Conservation (phyloP, 2,797 vertebrate species). For the Cossypha polioptera region DNA sequence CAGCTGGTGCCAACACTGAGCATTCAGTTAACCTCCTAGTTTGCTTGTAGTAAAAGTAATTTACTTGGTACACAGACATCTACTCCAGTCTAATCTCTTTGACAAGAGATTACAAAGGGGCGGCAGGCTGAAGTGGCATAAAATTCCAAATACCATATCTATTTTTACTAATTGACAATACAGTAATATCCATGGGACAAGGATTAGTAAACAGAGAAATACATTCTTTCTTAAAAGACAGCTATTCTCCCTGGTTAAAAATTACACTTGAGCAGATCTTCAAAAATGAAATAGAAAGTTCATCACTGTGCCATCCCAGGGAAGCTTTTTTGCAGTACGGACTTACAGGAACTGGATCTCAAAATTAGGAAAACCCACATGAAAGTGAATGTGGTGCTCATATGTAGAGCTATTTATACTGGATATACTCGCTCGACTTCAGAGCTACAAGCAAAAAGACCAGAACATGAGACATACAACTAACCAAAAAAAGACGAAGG, state of each 20-base stretch:
- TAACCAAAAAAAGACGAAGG: neutral
- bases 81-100: conserved; percentile 18
- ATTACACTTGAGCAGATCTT: neutral
- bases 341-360: neutral
- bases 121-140: conserved; percentile 1
- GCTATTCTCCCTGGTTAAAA: conserved; percentile 9
- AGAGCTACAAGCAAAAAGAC: neutral
- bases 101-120: conserved; percentile 24
- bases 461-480: neutral
- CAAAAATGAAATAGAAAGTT: neutral
- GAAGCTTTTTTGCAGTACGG: neutral
- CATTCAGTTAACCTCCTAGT: conserved; percentile 44
- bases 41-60: conserved; percentile 54
- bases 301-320: neutral
- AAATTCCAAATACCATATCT: conserved; percentile 28
- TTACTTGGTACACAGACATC: conserved; percentile 14
- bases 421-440: neutral
- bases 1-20: conserved; percentile 20
- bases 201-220: conserved; percentile 27
- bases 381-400: neutral
- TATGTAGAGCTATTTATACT: neutral
- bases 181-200: conserved; percentile 8
- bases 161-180: conserved; percentile 37
- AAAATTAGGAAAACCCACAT: neutral
- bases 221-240: conserved; percentile 14